Evolutionary conservation across 2,797 vertebrate genomes (phyloP).

Genomic region (Diceros bicornis): DNA sequence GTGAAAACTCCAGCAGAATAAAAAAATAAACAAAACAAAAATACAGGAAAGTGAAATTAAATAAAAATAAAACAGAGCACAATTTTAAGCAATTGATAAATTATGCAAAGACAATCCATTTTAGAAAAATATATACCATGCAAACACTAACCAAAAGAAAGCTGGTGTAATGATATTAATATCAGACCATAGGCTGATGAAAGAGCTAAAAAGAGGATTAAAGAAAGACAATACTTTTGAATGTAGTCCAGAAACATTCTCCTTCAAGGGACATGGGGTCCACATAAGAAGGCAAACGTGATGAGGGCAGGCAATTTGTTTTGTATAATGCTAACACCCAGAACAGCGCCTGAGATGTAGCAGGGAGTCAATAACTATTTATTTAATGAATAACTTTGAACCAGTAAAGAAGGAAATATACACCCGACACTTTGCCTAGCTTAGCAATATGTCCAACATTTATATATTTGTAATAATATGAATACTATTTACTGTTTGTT

Average conservation of each 20-base stretch:
- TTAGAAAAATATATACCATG: neutral
- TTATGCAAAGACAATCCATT: neutral
- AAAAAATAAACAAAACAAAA: constrained; percentile 30
- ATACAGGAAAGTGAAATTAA: neutral
- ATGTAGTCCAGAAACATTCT: neutral
- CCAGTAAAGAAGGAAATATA: neutral
- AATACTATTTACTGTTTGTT: neutral
- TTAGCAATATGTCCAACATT: neutral
- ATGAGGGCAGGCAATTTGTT: neutral
- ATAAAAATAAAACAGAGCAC: neutral
- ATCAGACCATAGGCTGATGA: neutral
- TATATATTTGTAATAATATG: neutral
- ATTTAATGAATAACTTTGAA: neutral
- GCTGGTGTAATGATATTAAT: neutral
- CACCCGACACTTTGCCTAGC: too few species aligned
- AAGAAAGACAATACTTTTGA: neutral
- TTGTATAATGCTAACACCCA: too few species aligned
- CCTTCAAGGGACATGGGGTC: neutral
- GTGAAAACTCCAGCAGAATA: neutral
- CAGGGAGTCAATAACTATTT: neutral
- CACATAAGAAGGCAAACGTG: neutral
- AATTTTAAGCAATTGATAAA: neutral
- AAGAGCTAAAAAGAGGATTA: neutral
- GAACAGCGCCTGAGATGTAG: neutral
- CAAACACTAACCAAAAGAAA: neutral